phyloP scores from a whole-genome alignment of 2,113 vertebrate genomes.

The Gopherus evgoodei region DNA sequence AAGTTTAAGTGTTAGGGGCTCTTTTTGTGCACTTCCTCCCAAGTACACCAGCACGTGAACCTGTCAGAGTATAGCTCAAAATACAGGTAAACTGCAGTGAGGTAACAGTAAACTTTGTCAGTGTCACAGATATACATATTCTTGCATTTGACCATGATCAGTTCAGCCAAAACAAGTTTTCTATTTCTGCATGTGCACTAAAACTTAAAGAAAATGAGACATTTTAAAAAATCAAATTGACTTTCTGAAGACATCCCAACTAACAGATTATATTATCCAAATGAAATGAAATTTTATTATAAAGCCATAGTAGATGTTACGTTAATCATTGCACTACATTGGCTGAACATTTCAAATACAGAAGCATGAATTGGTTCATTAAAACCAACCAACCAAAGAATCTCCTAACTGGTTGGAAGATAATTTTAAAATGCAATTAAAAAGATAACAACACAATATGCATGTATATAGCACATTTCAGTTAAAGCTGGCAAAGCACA shows the following conservation, averaged over 20 bases:
- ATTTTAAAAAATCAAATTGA: background rate
- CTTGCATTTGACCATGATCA: background rate
- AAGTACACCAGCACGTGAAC: fast-evolving
- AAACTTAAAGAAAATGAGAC: background rate
- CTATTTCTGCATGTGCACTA: background rate
- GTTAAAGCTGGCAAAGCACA: background rate
- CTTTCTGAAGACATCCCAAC: background rate
- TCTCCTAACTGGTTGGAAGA: background rate
- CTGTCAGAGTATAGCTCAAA: background rate
- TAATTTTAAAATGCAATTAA: background rate
- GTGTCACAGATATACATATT: fast-evolving
- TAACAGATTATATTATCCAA: too few relatives aligned
- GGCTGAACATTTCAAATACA: background rate
- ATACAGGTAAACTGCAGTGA: background rate
- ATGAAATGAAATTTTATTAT: background rate
- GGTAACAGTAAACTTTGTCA: background rate
- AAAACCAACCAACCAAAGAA: background rate
- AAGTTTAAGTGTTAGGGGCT: background rate
- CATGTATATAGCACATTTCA: background rate
- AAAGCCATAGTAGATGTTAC: background rate
- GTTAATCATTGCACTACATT: background rate
- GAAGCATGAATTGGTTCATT: background rate
- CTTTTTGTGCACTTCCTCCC: background rate
- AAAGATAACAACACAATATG: background rate
- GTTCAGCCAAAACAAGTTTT: fast-evolving